phyloP scores from a whole-genome alignment of 1,140 invertebrate species.

The Phortica variegata region DNA sequence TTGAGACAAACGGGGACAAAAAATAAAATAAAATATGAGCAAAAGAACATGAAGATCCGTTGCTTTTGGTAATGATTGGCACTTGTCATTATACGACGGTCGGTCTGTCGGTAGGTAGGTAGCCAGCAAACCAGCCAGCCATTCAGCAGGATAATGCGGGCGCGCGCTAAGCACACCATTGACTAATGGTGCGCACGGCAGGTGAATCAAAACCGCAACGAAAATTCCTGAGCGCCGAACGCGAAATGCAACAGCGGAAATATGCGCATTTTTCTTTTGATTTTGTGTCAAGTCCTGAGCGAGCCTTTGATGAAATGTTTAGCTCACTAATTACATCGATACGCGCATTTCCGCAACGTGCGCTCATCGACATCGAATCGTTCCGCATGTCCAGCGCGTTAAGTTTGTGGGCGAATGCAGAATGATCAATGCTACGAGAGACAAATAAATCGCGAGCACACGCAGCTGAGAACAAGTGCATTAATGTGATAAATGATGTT shows the following conservation, averaged over 20 bases:
- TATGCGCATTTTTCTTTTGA: conserved; percentile 35
- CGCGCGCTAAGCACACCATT: conserved; percentile 31
- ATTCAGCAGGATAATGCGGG: not conserved
- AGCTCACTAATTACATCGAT: too few relatives aligned
- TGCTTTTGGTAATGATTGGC: conserved; percentile 29
- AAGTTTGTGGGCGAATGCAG: too few relatives aligned
- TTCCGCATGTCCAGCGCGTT: too few relatives aligned
- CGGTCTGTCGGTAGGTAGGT: too few relatives aligned
- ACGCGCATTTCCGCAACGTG: conserved; percentile 18
- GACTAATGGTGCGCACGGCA: conserved; percentile 31
- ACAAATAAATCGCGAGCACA: too few relatives aligned
- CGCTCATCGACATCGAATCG: too few relatives aligned
- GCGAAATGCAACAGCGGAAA: conserved; percentile 38
- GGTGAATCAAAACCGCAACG: conserved; percentile 30
- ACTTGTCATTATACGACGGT: too few relatives aligned
- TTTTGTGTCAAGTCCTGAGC: conserved; percentile 28
- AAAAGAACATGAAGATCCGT: conserved; percentile 6
- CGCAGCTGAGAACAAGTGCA: too few relatives aligned
- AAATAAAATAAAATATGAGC: conserved; percentile 5
- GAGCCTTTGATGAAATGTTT: too few relatives aligned
- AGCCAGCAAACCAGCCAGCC: conserved; percentile 10
- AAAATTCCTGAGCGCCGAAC: conserved; percentile 10
- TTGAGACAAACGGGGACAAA: conserved; percentile 1
- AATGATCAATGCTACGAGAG: too few relatives aligned
- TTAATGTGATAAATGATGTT: too few relatives aligned